Base-by-base conservation (phyloP, 2,113 vertebrate genomes). In the Pithys albifrons region DNA sequence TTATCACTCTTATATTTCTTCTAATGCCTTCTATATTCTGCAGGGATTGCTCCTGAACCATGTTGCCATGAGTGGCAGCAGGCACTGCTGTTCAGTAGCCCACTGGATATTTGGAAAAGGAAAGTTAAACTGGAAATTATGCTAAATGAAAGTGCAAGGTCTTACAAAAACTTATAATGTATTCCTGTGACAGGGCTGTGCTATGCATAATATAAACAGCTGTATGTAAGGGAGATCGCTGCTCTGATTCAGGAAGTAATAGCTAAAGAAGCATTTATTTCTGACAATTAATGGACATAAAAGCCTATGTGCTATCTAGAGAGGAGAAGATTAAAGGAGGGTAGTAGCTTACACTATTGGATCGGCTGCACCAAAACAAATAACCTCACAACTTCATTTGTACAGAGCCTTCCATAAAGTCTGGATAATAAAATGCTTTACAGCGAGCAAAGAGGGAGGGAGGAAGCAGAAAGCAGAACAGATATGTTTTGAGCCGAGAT, bases 221-320 rank as follows among this genome's bases (percentile, higher is more conserved):
- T 96, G 83, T 78, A 96, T 92, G 96, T 96, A 95, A 97, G 93
- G 83, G 86, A 97, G 96, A 97, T 97, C 92, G 14, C 97, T 91
- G 89, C 91, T 97, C 97, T 94, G 95, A 94, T 97, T 95, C 96
- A 97, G 96, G 97, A 98, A 98, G 97, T 96, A 97, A 97, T 96
- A 96, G 96, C 93, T 96, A 97, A 97, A 95, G 89, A 87, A 97
- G 74, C 95, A 91, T 96, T 97, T 95, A 96, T 96, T 96, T 91
- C 97, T 97, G 95, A 95, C 89, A 98, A 98, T 98, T 97, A 98
- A 98, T 97, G 96, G 93, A 97, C 97, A 97, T 96, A 97, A 97
- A 98, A 98, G 93, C 95, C 93, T 88, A 92, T 66, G 87, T 91
- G 94, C 96, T 97, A 97, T 95, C 97, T 97, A 74, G 95, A 95